A percentile compares a stretch with the other conserved stretches of the same genome.
These are phyloP conservation scores for Prionailurus viverrinus DNA, from an alignment of 2,113 vertebrate species.

Conservation along the genomic window DNA sequence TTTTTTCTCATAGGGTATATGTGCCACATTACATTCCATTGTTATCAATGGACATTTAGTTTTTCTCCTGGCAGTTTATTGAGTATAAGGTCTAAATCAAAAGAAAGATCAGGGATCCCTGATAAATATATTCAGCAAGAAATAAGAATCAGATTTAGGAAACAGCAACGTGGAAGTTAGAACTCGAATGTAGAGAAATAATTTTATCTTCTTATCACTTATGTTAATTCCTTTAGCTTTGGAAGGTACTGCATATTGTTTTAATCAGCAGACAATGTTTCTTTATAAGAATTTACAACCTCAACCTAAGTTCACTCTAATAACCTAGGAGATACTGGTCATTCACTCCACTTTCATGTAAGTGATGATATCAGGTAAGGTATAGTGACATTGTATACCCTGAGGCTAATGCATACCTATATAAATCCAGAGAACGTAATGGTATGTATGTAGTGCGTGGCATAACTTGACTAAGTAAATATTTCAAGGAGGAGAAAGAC, in stretches of 20 bases:
- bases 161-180: neutral
- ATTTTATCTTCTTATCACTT: neutral
- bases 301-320: neutral
- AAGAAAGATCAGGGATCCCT: neutral
- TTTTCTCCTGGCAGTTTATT: neutral
- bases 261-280: neutral
- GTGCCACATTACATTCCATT: neutral
- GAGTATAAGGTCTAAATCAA: neutral
- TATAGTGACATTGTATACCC: neutral
- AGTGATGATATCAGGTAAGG: neutral
- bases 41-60: neutral
- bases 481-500: neutral
- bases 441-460: accelerated
- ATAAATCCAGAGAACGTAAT: neutral
- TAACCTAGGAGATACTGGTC: neutral
- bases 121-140: neutral
- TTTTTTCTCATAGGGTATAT: neutral
- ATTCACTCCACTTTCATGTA: neutral
- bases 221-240: neutral
- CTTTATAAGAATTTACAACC: neutral
- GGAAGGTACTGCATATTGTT: neutral
- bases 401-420: neutral
- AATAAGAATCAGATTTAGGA: neutral
- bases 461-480: neutral
- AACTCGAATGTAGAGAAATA: neutral